Base-by-base conservation (phyloP, 1,140 invertebrate genomes). In the Artemia franciscana region DNA sequence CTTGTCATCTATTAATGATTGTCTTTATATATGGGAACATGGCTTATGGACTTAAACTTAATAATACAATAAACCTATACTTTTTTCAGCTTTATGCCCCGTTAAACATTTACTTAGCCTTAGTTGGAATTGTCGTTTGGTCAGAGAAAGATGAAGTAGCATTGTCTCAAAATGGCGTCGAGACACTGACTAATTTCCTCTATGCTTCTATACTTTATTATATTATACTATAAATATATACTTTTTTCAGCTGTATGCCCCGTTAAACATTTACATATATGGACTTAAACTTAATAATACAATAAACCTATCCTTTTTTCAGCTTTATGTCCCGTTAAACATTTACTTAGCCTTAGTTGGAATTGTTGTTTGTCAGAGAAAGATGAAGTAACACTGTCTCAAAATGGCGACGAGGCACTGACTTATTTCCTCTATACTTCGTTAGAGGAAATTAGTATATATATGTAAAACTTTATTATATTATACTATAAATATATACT, bases 81-180 rank as follows among this genome's bases (percentile, higher is more conserved):
- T n/a, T 63, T 75, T n/a, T 76, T 7, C 72, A 91, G 88, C 77
- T 96, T 7, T 96, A 91, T 71, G 80, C 84, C 7, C 89, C 89
- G 0, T 71, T 97, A 24, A 95, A 97, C 75, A 93, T 97, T 69
- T 95, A 91, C 75, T 82, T 97, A 67, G 89, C 89, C 0, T 75
- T 97, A 65, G 88, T 95, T 27, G 93, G 92, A 23, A 86, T 96
- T n/a, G 89, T 93, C 57, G 86, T 95, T 12, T 97, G 93, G 93
- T 83, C 78, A 4, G 82, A 90, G 65, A 71, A 76, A 57, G 88
- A 96, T 70, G 84, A 90, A 73, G 91, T 95, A 66, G 71, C 77
- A 18, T 76, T 96, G 58, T 82, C 82, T 0, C 71, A 77, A 28
- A 84, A 93, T 69, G 90, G 89, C 4, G 90, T 95, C 69, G 78